A percentile compares a stretch with the other conserved stretches of the same genome.
Conservation (phyloP, 2,113 vertebrate genomes). For the Choloepus hoffmanni region DNA sequence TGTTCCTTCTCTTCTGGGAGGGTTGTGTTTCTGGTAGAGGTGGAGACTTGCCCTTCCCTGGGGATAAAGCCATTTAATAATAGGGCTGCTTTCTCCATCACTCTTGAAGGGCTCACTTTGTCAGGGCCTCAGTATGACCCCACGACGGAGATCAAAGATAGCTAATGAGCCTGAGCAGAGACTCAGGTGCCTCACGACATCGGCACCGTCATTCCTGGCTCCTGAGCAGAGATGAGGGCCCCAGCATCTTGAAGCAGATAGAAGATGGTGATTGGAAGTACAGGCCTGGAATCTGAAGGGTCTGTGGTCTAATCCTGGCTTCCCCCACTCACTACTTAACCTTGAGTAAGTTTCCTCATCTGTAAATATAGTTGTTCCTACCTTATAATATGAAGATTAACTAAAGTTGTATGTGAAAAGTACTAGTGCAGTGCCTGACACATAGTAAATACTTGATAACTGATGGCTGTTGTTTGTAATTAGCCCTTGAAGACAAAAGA, state of each 20-base stretch:
- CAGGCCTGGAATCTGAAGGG: not conserved
- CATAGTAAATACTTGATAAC: not conserved
- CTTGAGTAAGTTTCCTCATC: not conserved
- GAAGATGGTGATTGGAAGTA: not conserved
- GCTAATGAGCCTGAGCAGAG: not conserved
- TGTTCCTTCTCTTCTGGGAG: not conserved
- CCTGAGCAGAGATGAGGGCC: not conserved
- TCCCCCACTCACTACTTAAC: not conserved
- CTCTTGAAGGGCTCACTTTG: not conserved
- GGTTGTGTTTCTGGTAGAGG: not conserved
- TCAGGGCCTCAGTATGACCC: not conserved
- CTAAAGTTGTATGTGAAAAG: not conserved
- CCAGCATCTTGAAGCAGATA: not conserved
- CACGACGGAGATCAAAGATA: not conserved
- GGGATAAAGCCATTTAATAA: fast-evolving
- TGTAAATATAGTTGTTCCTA: not conserved
- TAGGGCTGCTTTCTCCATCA: not conserved
- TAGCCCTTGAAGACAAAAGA: not conserved
- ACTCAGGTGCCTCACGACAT: not conserved
- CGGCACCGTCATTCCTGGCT: not conserved
- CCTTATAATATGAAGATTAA: not conserved
- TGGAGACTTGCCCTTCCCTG: not conserved
- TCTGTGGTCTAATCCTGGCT: not conserved
- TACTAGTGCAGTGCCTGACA: not conserved
- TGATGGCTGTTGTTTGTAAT: not conserved